Conservation (phyloP, 1,140 invertebrate genomes). For the Cydia strobilella region DNA sequence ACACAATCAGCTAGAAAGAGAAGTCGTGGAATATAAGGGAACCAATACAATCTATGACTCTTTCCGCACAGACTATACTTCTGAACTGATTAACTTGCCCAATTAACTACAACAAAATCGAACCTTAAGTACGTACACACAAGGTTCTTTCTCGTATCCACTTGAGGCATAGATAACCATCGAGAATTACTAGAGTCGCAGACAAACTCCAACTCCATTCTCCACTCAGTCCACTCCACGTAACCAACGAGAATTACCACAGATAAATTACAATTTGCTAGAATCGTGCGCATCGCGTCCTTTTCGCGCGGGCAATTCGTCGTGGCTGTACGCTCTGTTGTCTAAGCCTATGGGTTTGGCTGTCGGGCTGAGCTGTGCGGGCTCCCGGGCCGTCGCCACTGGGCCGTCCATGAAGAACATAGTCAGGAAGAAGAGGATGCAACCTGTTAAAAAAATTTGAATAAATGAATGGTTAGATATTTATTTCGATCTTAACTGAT, state of each 20-base stretch:
- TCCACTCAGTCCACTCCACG: not conserved
- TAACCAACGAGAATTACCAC: not conserved
- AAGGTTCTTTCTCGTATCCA: not conserved
- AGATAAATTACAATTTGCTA: conserved; percentile 40
- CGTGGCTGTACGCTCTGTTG: conserved; percentile 72
- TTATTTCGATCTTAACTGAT: too few relatives aligned
- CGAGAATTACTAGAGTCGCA: not conserved
- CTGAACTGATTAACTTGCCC: not conserved
- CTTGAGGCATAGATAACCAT: not conserved
- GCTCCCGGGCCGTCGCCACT: conserved; percentile 51
- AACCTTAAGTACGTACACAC: not conserved
- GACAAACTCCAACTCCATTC: not conserved
- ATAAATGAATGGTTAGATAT: not conserved
- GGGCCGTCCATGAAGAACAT: conserved; percentile 87
- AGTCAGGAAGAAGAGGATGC: conserved; percentile 85
- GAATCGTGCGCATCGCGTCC: conserved; percentile 33
- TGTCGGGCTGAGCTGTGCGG: conserved; percentile 5
- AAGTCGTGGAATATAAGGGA: too few relatives aligned
- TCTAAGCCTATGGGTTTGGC: conserved; percentile 62
- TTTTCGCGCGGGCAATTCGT: conserved; percentile 53
- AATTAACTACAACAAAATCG: not conserved
- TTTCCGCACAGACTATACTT: too few relatives aligned
- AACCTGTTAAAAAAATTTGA: conserved; percentile 76
- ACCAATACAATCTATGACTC: too few relatives aligned
- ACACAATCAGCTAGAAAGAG: too few relatives aligned